Conservation (phyloP, 92 coral and sea anemone genomes). For the Ricordea florida region DNA sequence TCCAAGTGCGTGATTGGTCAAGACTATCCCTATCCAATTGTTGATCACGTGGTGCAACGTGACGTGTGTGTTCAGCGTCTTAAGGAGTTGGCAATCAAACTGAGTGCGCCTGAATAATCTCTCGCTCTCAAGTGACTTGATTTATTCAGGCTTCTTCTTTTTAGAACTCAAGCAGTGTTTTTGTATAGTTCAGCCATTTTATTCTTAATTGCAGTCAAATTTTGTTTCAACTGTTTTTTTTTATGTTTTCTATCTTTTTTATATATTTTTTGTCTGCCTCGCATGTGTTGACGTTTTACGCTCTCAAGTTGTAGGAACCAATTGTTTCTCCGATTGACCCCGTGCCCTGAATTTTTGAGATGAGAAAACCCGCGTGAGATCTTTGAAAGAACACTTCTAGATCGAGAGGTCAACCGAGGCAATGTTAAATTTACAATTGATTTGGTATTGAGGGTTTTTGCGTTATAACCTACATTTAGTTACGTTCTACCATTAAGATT, state of each 20-base stretch:
- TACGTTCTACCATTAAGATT: no score
- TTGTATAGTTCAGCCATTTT: not conserved
- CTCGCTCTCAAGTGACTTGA: no score
- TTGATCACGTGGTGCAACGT: slow-evolving; percentile 64
- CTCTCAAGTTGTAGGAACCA: no score
- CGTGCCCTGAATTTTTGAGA: no score
- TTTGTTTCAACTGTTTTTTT: not conserved
- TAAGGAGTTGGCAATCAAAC: slow-evolving; percentile 31
- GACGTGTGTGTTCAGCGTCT: slow-evolving; percentile 61
- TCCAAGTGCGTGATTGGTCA: slow-evolving; percentile 77
- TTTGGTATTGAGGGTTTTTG: no score
- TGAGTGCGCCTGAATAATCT: no score
- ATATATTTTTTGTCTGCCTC: not conserved
- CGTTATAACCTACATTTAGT: no score
- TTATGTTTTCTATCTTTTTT: not conserved
- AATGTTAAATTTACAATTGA: no score
- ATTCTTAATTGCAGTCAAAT: not conserved
- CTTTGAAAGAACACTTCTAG: no score
- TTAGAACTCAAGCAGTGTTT: not conserved
- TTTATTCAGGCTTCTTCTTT: not conserved
- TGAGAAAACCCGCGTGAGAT: no score
- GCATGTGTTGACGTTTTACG: not conserved
- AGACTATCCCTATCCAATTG: slow-evolving; percentile 78
- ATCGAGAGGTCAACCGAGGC: no score
- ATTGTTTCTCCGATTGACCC: no score